Evolutionary conservation across 2,113 vertebrate genomes (phyloP), one percentile per base, ranked within the genome.

Genomic region (Chloropsis hardwickii): DNA sequence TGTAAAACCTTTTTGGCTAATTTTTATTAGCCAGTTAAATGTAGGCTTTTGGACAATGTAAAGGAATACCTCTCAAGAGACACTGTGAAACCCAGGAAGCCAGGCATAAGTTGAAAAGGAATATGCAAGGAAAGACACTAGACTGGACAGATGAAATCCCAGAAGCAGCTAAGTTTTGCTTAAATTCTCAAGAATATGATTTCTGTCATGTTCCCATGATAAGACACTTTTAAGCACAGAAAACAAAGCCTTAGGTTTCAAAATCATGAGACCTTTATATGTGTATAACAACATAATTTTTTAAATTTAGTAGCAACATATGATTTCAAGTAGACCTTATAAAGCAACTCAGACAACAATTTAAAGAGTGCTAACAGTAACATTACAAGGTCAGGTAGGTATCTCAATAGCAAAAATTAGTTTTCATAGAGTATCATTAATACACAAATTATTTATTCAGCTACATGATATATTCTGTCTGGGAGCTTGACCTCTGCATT

Each of bases 401-500:
- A 85, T n/a, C 40, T 71, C 80, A 70, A 66, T 2, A 92, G 56
- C 35, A 88, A 83, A 94, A 86, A 78, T 60, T 70, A 86, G 51
- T 95, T 92, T 90, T 56, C 72, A 82, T 16, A 62, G 50, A 54
- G 33, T 65, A 87, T 72, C 37, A 81, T 78, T 94, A 60, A 80
- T 27, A 93, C 51, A 92, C 48, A 85, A 83, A 95, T 91, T 78
- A 93, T 93, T 95, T 96, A 88, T 88, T 92, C 85, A 81, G 76
- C 82, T 78, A 90, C 56, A 90, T 48, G 56, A 70, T 81, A 85
- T 37, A 66, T 60, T 91, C 62, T 70, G 42, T 74, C 76, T 73
- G 51, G 22, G 51, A 96, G 79, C 77, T 50, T 95, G 90, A 96
- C 92, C 92, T 96, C 79, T 92, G 79, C 60, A 92, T 95, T 94